Percentiles rank a stretch among this genome's conserved stretches.
These are phyloP conservation scores for Hippocampus guttulatus DNA, from an alignment of 2,113 vertebrate species.

Conservation along the genomic window DNA sequence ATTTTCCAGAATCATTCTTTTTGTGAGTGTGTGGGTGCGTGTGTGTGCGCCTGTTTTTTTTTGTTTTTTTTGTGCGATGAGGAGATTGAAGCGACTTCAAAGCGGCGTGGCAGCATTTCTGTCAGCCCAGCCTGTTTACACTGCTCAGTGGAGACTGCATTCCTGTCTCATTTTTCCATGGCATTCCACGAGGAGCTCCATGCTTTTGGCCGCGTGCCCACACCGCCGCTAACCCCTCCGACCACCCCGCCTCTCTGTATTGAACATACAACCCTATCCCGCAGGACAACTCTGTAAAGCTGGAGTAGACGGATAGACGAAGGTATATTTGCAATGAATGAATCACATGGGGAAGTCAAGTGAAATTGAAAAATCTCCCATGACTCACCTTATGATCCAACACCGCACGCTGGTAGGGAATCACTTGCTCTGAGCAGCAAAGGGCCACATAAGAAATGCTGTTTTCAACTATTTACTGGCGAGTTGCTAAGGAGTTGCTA, in stretches of 20 bases:
- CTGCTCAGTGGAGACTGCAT: conserved; percentile 74
- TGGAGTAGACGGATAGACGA: too few species aligned
- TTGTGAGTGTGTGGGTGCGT: conserved; percentile 20
- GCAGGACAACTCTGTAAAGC: too few species aligned
- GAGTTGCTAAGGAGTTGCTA: conserved; percentile 44
- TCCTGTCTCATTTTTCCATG: conserved; percentile 77
- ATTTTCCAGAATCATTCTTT: not conserved
- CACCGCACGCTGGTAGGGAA: not conserved
- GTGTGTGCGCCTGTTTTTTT: not conserved
- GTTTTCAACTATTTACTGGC: conserved; percentile 49
- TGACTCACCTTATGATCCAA: too few species aligned
- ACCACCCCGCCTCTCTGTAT: conserved; percentile 13
- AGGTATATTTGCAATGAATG: too few species aligned
- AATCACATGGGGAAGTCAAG: too few species aligned
- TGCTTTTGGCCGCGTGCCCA: conserved; percentile 62
- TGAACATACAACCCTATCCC: conserved; percentile 22
- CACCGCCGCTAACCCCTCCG: conserved; percentile 38
- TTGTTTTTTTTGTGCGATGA: conserved; percentile 8
- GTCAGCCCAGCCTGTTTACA: conserved; percentile 71
- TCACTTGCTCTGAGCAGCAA: conserved; percentile 35
- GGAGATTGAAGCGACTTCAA: conserved; percentile 68
- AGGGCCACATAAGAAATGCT: conserved; percentile 51
- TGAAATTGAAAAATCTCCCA: too few species aligned
- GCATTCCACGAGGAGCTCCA: conserved; percentile 69
- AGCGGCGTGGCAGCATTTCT: conserved; percentile 65